Evolutionary conservation across 1,140 invertebrate genomes (phyloP), one percentile per base, ranked within the genome.

Genomic region (Nephotettix cincticeps): DNA sequence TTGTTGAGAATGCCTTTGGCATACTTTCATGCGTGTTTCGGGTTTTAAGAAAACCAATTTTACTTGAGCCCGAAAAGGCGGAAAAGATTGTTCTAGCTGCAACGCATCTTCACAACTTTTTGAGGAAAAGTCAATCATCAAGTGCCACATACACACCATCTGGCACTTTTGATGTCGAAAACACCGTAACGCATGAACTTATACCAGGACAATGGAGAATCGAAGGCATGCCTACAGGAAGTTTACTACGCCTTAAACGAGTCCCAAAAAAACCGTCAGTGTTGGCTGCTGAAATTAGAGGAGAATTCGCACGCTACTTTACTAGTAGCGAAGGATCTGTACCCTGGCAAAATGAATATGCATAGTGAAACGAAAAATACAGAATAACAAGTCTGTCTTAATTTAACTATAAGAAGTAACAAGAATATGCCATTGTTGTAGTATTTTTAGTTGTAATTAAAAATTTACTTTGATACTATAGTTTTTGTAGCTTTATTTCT

Each of bases 1-100:
- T 82, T 29, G 77, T 83, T 3, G 84, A 86, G 78, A 86, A 85
- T 77, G 79, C 80, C 1, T 86, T 86, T 77, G 84, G 84, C n/a
- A 83, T 86, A 64, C 72, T 85, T 29, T 74, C 79, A 1, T 75
- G 77, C 28, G 75, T 77, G 32, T 85, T 81, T 76, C 73, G 81
- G 75, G 77, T 83, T 45, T 81, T 84, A 19, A 68, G 76, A 73
- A 76, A n/a, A n/a, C n/a, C 78, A 43, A 78, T 81, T 9, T 29
- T 74, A 43, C 61, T 82, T 21, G 64, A 78, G 36, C 73, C 74
- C 63, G 63, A 79, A 64, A 79, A 69, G 56, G 76, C 73, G 14
- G 19, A 73, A 54, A 32, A 67, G 68, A 32, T 82, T 66, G 74
- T 77, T n/a, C 74, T 79, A 76, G 73, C 75, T 13, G 74, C 71